Evolutionary conservation across 2,797 vertebrate genomes (phyloP), one percentile per base, ranked within the genome.

Genomic region (Champsocephalus esox): DNA sequence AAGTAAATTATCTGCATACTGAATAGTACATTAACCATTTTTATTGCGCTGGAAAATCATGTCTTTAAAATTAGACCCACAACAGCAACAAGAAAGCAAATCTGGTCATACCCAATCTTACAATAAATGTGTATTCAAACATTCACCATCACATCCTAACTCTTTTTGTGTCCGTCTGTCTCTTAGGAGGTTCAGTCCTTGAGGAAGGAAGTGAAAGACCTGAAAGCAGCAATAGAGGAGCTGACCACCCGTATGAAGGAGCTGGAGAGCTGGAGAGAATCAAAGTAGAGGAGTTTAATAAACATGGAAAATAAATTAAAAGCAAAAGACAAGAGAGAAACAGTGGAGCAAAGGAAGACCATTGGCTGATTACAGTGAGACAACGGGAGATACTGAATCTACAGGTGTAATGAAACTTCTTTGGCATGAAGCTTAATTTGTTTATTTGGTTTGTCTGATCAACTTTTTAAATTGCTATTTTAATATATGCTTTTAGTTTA

Each of bases 191-290:
- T 94, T 9, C 92, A 93, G 59, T 87, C 89, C 34, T 77, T 95
- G 86, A 93, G 68, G 81, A 90, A 89, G 62, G 94, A 95, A 69
- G 70, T 96, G 84, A 94, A 94, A 71, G 87, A 91, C 21, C 83
- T 96, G 59, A 95, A 87, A 76, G 87, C 84, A 17, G 83, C 90
- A 2, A 4, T 95, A 19, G 91, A 94, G 60, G 82, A 93, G 72
- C 76, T 95, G 87, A 93, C 84, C 82, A 86, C 89, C 50, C 90
- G 93, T 28, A 93, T 95, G 77, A 90, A 50, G 0, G 80, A 88
- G 71, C 87, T 96, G 78, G 95, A 95, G 90, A 90, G 66, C 88
- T 38, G 34, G 34, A 38, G 93, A 95, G 19, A 78, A 90, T 70
- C 92, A 85, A 91, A 81, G 14, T 0, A 44, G 52, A 67, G 5